These are phyloP conservation scores for Vidua chalybeata DNA, from an alignment of 2,113 vertebrate species.

Conservation along the genomic window DNA sequence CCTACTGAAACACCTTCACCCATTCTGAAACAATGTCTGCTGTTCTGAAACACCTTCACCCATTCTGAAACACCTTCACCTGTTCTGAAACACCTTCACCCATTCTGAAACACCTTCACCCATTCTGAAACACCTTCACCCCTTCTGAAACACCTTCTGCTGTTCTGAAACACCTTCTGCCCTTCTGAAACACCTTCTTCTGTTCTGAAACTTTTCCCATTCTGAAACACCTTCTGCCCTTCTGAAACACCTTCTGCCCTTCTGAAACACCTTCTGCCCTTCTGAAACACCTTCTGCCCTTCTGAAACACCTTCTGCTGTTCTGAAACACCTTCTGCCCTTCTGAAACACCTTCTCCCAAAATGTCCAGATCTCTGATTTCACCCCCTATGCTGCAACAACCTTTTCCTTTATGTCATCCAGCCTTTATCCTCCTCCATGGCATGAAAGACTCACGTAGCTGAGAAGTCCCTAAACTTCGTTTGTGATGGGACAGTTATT, in stretches of 20 bases:
- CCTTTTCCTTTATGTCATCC: background rate
- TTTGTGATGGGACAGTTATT: background rate
- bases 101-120: too few relatives aligned
- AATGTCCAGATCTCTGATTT: background rate
- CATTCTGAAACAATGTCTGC: too few relatives aligned
- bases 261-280: background rate
- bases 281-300: background rate
- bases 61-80: background rate
- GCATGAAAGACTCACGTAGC: rapidly evolving
- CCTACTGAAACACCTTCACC: too few relatives aligned
- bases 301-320: rapidly evolving
- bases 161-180: background rate
- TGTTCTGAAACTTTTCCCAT: rapidly evolving
- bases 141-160: rapidly evolving
- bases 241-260: rapidly evolving
- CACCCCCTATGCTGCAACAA: background rate
- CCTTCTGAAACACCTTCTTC: background rate
- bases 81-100: rapidly evolving
- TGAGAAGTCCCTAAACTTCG: background rate
- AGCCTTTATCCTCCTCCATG: background rate
- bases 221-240: background rate
- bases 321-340: rapidly evolving
- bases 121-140: background rate
- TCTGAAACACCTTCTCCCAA: background rate
- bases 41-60: too few relatives aligned